Conservation (phyloP, 2,797 vertebrate genomes). For the Poeciliopsis infans region DNA sequence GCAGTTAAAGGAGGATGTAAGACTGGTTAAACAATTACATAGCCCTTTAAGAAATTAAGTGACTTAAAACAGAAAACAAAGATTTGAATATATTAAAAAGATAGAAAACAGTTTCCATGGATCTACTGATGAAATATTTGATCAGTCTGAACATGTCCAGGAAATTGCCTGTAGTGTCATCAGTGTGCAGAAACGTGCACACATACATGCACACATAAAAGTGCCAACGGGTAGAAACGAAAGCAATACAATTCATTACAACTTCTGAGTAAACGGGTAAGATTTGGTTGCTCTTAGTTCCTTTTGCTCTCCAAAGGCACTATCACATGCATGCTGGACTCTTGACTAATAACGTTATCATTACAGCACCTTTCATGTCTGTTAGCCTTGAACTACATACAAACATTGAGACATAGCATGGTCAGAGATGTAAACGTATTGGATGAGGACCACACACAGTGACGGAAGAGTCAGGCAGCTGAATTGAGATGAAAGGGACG, state of each 20-base stretch:
- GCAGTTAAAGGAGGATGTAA: slow-evolving; percentile 66
- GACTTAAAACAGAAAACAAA: slow-evolving; percentile 30
- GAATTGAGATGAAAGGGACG: slow-evolving; percentile 22
- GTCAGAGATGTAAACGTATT: slow-evolving; percentile 72
- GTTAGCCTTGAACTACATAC: slow-evolving; percentile 55
- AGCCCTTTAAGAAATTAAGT: slow-evolving; percentile 61
- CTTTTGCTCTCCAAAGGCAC: slow-evolving; percentile 71
- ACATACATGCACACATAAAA: slow-evolving; percentile 68
- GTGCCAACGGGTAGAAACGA: slow-evolving; percentile 56
- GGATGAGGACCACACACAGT: slow-evolving; percentile 42
- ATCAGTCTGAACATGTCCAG: slow-evolving; percentile 33
- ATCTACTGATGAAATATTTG: slow-evolving; percentile 36
- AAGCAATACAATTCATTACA: slow-evolving; percentile 26
- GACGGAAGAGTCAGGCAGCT: slow-evolving; percentile 32
- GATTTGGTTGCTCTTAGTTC: slow-evolving; percentile 70
- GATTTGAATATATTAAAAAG: slow-evolving; percentile 28
- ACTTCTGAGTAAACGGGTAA: slow-evolving; percentile 46
- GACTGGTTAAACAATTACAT: slow-evolving; percentile 70
- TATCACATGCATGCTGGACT: slow-evolving; percentile 48
- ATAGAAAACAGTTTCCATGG: slow-evolving; percentile 40
- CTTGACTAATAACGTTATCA: slow-evolving; percentile 20
- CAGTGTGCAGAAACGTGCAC: slow-evolving; percentile 60
- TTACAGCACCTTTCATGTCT: slow-evolving; percentile 47
- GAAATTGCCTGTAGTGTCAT: slow-evolving; percentile 75
- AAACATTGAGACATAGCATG: slow-evolving; percentile 39